Evolutionary conservation across 1,140 invertebrate species (phyloP).

Genomic region (Apis florea): DNA sequence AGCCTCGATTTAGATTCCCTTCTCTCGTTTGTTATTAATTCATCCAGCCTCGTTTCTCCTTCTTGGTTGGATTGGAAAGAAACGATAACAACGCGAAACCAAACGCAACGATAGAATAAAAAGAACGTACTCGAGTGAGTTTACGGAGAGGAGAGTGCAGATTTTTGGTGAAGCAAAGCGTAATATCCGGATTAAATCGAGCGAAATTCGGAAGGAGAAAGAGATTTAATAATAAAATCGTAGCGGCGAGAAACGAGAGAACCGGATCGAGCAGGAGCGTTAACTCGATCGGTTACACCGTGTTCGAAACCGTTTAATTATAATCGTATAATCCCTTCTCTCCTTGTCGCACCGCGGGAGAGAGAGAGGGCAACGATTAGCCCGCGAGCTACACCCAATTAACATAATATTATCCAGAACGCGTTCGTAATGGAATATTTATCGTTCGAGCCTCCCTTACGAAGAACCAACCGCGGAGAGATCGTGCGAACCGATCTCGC

Average conservation of each 20-base stretch:
- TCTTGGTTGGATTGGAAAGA: too few relatives aligned
- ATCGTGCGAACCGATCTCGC: slow-evolving; percentile 49
- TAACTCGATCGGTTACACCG: slow-evolving; percentile 1
- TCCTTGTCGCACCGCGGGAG: background rate
- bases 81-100: too few relatives aligned
- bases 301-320: slow-evolving; percentile 34
- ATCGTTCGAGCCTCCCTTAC: slow-evolving; percentile 26
- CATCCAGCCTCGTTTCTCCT: background rate
- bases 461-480: slow-evolving; percentile 6
- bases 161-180: too few relatives aligned
- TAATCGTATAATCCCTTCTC: background rate
- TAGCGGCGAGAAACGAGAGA: too few relatives aligned
- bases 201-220: too few relatives aligned
- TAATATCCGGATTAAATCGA: too few relatives aligned
- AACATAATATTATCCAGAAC: slow-evolving; percentile 64
- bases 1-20: background rate
- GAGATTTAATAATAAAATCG: too few relatives aligned
- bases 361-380: background rate
- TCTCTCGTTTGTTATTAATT: slow-evolving; percentile 12
- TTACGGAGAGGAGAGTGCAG: too few relatives aligned
- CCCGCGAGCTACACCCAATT: slow-evolving; percentile 31
- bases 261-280: background rate
- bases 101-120: too few relatives aligned
- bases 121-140: too few relatives aligned
- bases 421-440: slow-evolving; percentile 66